Percentiles rank a stretch among this genome's conserved stretches.
Evolutionary conservation across 2,888 invertebrate genomes (phyloP).

Genomic region (Biston betularia): DNA sequence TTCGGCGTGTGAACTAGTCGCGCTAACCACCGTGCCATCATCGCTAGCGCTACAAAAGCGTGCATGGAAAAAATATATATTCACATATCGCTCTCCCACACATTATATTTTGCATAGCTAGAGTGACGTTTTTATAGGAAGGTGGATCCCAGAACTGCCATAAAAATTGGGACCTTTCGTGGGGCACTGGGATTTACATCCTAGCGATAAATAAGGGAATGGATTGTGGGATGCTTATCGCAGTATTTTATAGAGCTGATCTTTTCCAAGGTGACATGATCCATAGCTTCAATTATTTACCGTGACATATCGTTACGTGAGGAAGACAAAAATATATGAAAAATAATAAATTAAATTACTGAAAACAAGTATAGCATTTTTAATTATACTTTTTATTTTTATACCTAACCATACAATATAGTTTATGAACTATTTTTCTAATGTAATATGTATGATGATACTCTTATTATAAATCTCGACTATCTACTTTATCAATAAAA

Average conservation of each 20-base stretch:
- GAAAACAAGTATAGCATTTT: too few relatives aligned
- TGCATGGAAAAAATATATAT: neutral
- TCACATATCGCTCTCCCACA: neutral
- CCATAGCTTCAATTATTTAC: neutral
- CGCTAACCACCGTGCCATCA: too few relatives aligned
- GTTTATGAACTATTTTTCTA: too few relatives aligned
- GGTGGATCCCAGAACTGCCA: slow-evolving; percentile 9
- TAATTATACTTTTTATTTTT: too few relatives aligned
- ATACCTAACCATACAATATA: too few relatives aligned
- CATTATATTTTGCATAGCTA: slow-evolving; percentile 15
- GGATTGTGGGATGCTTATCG: slow-evolving; percentile 5
- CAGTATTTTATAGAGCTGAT: slow-evolving; percentile 10
- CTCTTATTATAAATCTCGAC: too few relatives aligned
- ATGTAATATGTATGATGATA: too few relatives aligned
- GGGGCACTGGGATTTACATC: slow-evolving; percentile 2
- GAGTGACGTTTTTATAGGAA: slow-evolving; percentile 12
- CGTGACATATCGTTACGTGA: neutral
- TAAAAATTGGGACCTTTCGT: slow-evolving; percentile 20
- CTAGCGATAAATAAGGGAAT: slow-evolving; percentile 11
- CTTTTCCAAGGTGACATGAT: neutral
- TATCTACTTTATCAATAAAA: too few relatives aligned
- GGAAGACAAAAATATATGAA: too few relatives aligned
- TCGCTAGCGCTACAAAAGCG: neutral
- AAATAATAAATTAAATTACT: too few relatives aligned
- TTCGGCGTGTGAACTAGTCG: too few relatives aligned